Evolutionary conservation across 1,140 invertebrate genomes (phyloP), one percentile per base, ranked within the genome.

Genomic region (Diabrotica undecimpunctata): DNA sequence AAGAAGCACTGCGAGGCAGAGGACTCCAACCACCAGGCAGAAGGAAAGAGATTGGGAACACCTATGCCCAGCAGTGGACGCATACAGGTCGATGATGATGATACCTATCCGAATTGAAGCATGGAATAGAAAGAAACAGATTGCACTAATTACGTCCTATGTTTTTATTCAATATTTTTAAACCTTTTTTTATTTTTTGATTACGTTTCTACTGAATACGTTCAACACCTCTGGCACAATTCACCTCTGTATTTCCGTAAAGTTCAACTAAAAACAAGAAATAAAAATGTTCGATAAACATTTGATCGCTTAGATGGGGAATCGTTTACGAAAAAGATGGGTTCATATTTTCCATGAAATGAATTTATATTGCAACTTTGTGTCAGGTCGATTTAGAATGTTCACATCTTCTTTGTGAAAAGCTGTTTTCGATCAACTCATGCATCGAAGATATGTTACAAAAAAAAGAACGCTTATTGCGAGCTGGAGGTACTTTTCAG

Each of bases 291-390:
- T 46, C 41, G n/a, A 46, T 46, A 46, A 46, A 46, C 41, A 46
- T 46, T 46, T 46, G 41, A 46, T 46, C 41, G 8, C n/a, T n/a
- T 46, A 46, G 41, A 46, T 46, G 41, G 41, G 8, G 41, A 55
- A 55, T 55, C 54, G 35, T 55, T 55, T 25, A 55, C 35, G 54
- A 11, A 36, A 55, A 36, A 14, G 12, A 55, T 55, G 10, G 13
- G 54, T 55, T 55, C 54, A 55, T 55, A 55, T 55, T 55, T n/a
- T 46, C 5, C 9, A 36, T 36, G 35, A 55, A 55, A 55, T 36
- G 54, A 55, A 55, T 55, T 55, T 55, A 55, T 55, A 55, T 55
- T 55, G 54, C 54, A 55, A 55, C 54, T 55, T 55, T 55, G 54
- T 55, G 54, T 55, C 54, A 55, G 54, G 11, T 25, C 14, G 25